These are phyloP conservation scores for Phylloscopus whistleri DNA, from an alignment of 2,113 vertebrate genomes.

Conservation along the genomic window DNA sequence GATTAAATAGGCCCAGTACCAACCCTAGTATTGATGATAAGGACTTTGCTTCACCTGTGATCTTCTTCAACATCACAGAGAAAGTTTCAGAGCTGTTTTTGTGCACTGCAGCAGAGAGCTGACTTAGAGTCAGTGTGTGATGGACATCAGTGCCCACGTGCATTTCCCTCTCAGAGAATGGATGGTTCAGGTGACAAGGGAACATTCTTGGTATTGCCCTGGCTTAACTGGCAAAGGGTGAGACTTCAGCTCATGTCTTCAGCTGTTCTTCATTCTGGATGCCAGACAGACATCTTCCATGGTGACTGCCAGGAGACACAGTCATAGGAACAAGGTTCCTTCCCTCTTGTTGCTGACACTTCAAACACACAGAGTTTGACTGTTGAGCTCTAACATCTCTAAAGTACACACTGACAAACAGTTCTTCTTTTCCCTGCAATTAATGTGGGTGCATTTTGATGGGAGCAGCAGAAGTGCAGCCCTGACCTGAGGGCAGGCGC, in stretches of 20 bases:
- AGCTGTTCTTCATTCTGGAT: not conserved
- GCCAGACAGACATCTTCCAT: not conserved
- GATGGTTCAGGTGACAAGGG: not conserved
- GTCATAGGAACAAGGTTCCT: not conserved
- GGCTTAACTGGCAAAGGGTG: not conserved
- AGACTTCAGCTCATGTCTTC: not conserved
- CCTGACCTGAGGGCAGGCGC: not conserved
- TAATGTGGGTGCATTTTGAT: not conserved
- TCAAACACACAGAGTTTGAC: not conserved
- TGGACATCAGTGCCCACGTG: rapidly evolving
- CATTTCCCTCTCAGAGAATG: not conserved
- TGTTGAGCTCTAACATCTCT: not conserved
- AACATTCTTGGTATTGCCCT: not conserved
- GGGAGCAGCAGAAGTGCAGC: not conserved
- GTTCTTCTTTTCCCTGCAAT: not conserved
- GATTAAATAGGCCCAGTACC: not conserved
- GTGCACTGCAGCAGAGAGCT: not conserved
- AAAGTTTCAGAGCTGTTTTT: rapidly evolving
- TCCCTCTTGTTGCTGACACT: not conserved
- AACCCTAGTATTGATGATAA: not conserved
- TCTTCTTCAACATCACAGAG: rapidly evolving
- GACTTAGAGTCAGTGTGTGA: not conserved
- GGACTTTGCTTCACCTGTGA: not conserved
- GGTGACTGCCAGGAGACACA: not conserved
- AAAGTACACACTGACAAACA: not conserved